phyloP scores from a whole-genome alignment of 2,888 invertebrate species.

The Mythimna vitellina region DNA sequence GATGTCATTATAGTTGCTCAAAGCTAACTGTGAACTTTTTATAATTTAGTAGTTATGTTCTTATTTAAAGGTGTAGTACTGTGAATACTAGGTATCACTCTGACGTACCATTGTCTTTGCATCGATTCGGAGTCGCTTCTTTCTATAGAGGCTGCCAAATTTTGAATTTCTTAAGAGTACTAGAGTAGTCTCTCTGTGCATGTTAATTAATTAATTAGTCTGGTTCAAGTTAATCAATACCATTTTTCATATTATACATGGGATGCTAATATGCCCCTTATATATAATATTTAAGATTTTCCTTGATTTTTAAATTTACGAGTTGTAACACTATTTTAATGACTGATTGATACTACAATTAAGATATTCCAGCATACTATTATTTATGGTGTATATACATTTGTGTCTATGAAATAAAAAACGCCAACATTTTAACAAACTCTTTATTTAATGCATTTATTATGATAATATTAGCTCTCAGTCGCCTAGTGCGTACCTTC shows the following conservation, averaged over 20 bases:
- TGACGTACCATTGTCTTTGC: background rate
- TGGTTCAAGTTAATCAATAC: too few species aligned
- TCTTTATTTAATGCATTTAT: slow-evolving; percentile 90
- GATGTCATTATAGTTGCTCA: background rate
- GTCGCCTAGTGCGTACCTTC: slow-evolving; percentile 91
- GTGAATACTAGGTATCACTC: background rate
- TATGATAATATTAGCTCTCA: slow-evolving; percentile 90
- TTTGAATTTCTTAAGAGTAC: background rate
- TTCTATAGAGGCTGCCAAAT: too few species aligned
- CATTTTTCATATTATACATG: background rate
- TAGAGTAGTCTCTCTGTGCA: background rate
- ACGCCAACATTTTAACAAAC: slow-evolving; percentile 85
- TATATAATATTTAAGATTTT: background rate
- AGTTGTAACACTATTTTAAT: background rate
- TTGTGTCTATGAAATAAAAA: slow-evolving; percentile 67
- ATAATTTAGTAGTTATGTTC: background rate
- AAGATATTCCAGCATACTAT: background rate
- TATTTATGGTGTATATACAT: background rate
- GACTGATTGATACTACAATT: background rate
- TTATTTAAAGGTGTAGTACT: background rate
- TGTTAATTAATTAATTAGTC: too few species aligned
- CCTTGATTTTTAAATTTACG: background rate
- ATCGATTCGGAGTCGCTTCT: background rate
- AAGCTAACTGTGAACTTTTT: background rate
- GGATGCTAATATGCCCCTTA: background rate